Evolutionary conservation across 1,140 invertebrate species (phyloP), one percentile per base, ranked within the genome.

Genomic region (Formica selysi): DNA sequence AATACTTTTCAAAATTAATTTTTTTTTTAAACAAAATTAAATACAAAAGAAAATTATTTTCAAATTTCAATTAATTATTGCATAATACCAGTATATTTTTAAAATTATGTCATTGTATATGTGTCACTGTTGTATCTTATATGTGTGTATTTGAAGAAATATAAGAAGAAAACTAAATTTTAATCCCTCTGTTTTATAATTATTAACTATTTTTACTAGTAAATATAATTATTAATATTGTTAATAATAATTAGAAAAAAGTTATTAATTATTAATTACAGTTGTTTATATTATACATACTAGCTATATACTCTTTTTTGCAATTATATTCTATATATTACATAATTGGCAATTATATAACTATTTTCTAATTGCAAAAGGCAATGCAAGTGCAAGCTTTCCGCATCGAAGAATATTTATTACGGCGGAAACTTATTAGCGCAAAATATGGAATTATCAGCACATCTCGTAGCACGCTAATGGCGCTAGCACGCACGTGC

Each of bases 391-490:
- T 26, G 57, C 13, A 70, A 16, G 3, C 36, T 81, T 71, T 57
- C 48, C 64, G 78, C 51, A 7, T 32, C 65, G 13, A 2, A 7
- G 36, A 71, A 32, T 70, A 81, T 71, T 81, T 81, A 81, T 70
- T 70, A 19, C 22, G 16, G 65, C 51, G 78, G 51, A 81, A 81
- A 81, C 16, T 71, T 81, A 71, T 81, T 81, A 57, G 32, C 65
- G 26, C 26, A 6, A 44, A 36, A 80, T 80, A 57, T 70, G 54
- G 26, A 81, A 80, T 80, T 79, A 80, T 70, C 65, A 80, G 5
- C 3, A 32, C 41, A 78, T 44, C 41, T 67, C 41, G 61, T 65
- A 65, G 19, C 62, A n/a, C 32, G 10, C 22, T 80, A 41, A 68
- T 80, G 44, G 44, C 67, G 41, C 13, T 62, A 51, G 19, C 32